phyloP scores from a whole-genome alignment of 92 coral and sea anemone species.

The Epizoanthus illoricatus region DNA sequence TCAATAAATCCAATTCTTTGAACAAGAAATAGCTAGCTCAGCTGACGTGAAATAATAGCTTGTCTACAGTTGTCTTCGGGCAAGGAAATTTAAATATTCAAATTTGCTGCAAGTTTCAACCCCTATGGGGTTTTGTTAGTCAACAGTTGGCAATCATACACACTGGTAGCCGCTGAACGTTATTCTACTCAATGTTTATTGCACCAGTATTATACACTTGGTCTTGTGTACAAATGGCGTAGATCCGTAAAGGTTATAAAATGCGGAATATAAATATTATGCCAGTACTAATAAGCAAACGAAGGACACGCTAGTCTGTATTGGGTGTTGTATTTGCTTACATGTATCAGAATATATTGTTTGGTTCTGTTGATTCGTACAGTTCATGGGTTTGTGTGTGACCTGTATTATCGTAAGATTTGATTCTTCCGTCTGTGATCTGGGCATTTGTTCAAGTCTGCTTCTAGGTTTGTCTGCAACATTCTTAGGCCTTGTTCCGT shows the following conservation, averaged over 20 bases:
- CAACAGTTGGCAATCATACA: too few species aligned
- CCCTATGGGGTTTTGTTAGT: too few species aligned
- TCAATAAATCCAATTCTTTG: background rate
- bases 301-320: background rate
- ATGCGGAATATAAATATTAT: background rate
- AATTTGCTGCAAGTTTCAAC: background rate
- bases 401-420: background rate
- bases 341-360: background rate
- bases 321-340: background rate
- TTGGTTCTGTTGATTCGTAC: background rate
- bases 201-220: background rate
- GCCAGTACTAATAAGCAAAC: background rate
- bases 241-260: background rate
- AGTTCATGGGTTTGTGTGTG: background rate
- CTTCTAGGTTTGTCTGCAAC: slow-evolving; percentile 15
- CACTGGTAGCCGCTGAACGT: too few species aligned
- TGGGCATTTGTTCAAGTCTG: slow-evolving; percentile 2
- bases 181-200: too few species aligned
- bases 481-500: background rate
- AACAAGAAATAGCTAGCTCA: background rate
- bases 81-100: background rate
- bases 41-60: background rate
- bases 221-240: background rate
- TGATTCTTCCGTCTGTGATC: slow-evolving; percentile 8
- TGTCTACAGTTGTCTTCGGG: background rate